Conservation (phyloP, 2,797 vertebrate genomes). For the Rhinoraja longicauda region DNA sequence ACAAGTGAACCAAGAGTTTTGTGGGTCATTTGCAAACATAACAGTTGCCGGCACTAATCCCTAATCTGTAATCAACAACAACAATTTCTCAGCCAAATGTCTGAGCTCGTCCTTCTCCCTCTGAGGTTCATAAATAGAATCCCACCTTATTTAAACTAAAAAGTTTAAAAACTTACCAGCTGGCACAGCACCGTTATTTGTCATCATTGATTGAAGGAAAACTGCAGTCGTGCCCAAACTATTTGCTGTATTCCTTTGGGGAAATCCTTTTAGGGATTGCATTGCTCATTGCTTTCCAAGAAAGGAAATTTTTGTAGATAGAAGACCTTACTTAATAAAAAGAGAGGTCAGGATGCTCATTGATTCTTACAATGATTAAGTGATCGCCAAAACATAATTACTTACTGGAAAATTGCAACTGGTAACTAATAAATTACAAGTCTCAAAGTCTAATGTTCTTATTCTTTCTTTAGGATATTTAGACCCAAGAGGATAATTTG, state of each 20-base stretch:
- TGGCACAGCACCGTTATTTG: neutral
- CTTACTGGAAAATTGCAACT: neutral
- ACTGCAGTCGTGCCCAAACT: neutral
- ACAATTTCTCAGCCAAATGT: neutral
- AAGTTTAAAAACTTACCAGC: neutral
- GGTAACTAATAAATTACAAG: neutral
- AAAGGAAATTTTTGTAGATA: neutral
- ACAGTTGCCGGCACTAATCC: neutral
- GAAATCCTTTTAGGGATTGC: conserved; percentile 5
- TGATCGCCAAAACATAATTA: no score
- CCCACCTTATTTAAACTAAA: neutral
- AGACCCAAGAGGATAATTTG: no score
- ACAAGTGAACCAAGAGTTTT: neutral
- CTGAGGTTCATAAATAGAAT: neutral
- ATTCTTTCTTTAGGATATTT: no score
- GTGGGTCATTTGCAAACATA: neutral
- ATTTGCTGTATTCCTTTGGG: neutral
- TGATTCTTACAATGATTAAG: neutral
- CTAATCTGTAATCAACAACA: neutral
- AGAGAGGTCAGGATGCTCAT: neutral
- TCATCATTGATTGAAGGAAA: neutral
- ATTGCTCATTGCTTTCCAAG: neutral
- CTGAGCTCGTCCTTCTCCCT: neutral
- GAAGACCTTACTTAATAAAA: neutral
- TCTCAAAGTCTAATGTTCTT: neutral